phyloP scores from a whole-genome alignment of 1,140 invertebrate genomes.

The Drosophila sucinea region DNA sequence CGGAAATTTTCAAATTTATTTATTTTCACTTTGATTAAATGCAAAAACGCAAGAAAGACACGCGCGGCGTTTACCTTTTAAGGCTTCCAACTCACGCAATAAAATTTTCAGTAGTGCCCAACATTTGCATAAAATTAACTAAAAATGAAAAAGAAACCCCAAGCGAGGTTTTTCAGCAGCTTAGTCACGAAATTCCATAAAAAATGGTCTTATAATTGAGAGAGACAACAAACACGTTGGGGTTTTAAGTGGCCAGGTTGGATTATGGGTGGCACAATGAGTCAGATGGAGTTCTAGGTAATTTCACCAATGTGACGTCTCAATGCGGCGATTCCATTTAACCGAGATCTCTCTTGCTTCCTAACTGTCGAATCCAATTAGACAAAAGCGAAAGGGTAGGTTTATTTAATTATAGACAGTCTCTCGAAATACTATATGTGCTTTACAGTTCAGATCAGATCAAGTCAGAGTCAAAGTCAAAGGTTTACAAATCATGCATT shows the following conservation, averaged over 20 bases:
- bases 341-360: not conserved
- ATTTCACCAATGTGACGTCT: slow-evolving; percentile 55
- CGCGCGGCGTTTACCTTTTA: slow-evolving; percentile 64
- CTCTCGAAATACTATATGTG: not conserved
- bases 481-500: slow-evolving; percentile 3
- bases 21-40: slow-evolving; percentile 81
- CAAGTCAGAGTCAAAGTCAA: slow-evolving; percentile 4
- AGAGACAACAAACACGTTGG: slow-evolving; percentile 34
- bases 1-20: slow-evolving; percentile 69
- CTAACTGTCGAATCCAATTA: not conserved
- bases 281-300: slow-evolving; percentile 53
- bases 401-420: not conserved
- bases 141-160: slow-evolving; percentile 42
- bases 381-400: not conserved
- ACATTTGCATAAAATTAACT: slow-evolving; percentile 65
- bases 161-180: slow-evolving; percentile 48
- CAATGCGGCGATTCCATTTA: slow-evolving; percentile 21
- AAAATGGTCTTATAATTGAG: slow-evolving; percentile 39
- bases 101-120: slow-evolving; percentile 35
- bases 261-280: slow-evolving; percentile 34
- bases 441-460: not conserved
- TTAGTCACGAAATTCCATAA: slow-evolving; percentile 73
- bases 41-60: slow-evolving; percentile 67
- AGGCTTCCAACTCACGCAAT: slow-evolving; percentile 56
- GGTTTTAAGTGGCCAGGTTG: slow-evolving; percentile 11